These are phyloP conservation scores for Todiramphus saurophagus DNA, from an alignment of 2,113 vertebrate species.

Conservation along the genomic window DNA sequence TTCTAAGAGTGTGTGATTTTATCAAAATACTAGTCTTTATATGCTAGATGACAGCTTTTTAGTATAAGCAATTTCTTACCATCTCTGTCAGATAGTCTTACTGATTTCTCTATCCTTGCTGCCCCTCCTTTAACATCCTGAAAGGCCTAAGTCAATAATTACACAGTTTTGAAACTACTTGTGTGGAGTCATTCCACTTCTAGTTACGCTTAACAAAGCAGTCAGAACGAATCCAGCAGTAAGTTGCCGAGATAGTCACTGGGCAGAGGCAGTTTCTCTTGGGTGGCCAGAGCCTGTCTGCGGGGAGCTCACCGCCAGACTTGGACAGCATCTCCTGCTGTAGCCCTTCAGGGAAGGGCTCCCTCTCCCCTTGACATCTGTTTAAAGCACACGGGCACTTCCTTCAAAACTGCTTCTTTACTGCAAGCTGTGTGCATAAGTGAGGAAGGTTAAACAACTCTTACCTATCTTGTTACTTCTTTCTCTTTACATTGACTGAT, in stretches of 20 bases:
- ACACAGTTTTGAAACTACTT: not conserved
- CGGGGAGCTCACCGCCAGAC: not conserved
- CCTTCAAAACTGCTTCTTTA: not conserved
- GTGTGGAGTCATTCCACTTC: not conserved
- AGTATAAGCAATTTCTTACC: not conserved
- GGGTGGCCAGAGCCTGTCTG: not conserved
- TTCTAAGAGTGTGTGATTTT: not conserved
- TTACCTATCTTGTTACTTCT: not conserved
- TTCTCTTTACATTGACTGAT: not conserved
- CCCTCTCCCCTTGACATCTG: not conserved
- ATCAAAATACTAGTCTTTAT: not conserved
- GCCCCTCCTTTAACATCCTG: not conserved
- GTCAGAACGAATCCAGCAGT: not conserved
- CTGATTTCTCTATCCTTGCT: not conserved
- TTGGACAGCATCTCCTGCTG: not conserved
- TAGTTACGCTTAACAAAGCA: not conserved
- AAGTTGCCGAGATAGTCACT: not conserved
- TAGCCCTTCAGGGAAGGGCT: not conserved
- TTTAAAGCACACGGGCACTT: accelerated
- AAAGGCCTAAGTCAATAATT: not conserved
- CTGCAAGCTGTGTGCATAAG: not conserved
- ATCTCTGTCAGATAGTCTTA: not conserved
- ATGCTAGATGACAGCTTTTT: not conserved
- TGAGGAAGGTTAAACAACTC: not conserved
- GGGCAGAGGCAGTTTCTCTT: not conserved